These are phyloP conservation scores for Agelaius tricolor DNA, from an alignment of 2,113 vertebrate genomes.

Conservation along the genomic window DNA sequence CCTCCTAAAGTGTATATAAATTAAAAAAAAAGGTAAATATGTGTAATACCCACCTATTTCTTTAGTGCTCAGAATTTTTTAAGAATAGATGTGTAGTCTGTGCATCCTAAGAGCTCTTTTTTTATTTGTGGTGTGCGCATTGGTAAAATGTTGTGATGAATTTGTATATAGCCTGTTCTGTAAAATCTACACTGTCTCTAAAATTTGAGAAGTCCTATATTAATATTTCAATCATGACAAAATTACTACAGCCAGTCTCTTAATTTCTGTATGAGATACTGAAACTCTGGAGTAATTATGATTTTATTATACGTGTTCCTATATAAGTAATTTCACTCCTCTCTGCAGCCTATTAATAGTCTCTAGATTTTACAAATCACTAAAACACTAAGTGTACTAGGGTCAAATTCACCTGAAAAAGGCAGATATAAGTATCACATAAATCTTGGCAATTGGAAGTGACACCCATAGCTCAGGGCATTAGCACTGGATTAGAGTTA, in stretches of 20 bases:
- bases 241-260: constrained; percentile 2
- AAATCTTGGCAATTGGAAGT: constrained; percentile 60
- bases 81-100: neutral
- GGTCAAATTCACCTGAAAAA: constrained; percentile 73
- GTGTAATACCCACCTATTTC: neutral
- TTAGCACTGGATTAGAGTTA: constrained; percentile 66
- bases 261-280: neutral
- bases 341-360: constrained; percentile 41
- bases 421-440: neutral
- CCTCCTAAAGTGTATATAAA: neutral
- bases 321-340: constrained; percentile 25
- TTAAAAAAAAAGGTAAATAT: neutral
- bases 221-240: constrained; percentile 41
- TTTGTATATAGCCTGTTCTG: neutral
- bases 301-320: neutral
- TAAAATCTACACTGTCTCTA: constrained; percentile 36
- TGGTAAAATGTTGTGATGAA: constrained; percentile 10
- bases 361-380: constrained; percentile 29
- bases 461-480: constrained; percentile 69
- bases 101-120: neutral
- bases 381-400: constrained; percentile 13
- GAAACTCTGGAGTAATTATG: constrained; percentile 7
- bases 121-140: neutral
- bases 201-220: neutral
- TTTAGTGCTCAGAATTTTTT: neutral